These are phyloP conservation scores for Heliocidaris erythrogramma DNA, from an alignment of 35 echinoderm and acorn worm genomes.

Conservation along the genomic window DNA sequence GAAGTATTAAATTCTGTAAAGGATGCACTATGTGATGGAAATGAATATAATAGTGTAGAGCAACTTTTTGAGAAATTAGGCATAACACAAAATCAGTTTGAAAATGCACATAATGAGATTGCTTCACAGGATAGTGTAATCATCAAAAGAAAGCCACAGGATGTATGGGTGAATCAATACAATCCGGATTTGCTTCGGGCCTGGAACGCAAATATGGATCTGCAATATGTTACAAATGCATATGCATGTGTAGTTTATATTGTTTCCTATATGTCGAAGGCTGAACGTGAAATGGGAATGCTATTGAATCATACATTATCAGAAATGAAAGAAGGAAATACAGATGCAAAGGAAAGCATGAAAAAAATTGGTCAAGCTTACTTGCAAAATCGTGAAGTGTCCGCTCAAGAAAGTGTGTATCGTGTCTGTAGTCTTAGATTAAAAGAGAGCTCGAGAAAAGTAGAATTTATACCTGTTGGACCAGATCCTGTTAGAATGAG, in stretches of 20 bases:
- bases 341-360: conserved; percentile 46
- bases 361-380: conserved; percentile 64
- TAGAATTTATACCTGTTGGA: conserved; percentile 44
- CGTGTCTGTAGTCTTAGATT: conserved; percentile 49
- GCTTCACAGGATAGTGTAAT: conserved; percentile 42
- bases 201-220: conserved; percentile 52
- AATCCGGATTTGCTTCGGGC: neutral
- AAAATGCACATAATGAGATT: conserved; percentile 47
- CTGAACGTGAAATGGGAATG: conserved; percentile 68
- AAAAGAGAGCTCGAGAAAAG: conserved; percentile 39
- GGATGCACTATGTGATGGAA: neutral
- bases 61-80: neutral
- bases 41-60: neutral
- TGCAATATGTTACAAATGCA: conserved; percentile 58
- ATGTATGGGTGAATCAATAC: conserved; percentile 36
- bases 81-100: conserved; percentile 66
- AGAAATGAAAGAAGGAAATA: conserved; percentile 67
- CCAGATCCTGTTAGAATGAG: neutral
- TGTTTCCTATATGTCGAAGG: conserved; percentile 67
- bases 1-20: neutral
- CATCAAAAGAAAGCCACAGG: neutral
- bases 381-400: conserved; percentile 63
- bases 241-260: conserved; percentile 66
- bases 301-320: conserved; percentile 53
- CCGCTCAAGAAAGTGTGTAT: conserved; percentile 53